Base-by-base conservation (phyloP, 1,140 invertebrate species). In the Drosophila mojavensis region DNA sequence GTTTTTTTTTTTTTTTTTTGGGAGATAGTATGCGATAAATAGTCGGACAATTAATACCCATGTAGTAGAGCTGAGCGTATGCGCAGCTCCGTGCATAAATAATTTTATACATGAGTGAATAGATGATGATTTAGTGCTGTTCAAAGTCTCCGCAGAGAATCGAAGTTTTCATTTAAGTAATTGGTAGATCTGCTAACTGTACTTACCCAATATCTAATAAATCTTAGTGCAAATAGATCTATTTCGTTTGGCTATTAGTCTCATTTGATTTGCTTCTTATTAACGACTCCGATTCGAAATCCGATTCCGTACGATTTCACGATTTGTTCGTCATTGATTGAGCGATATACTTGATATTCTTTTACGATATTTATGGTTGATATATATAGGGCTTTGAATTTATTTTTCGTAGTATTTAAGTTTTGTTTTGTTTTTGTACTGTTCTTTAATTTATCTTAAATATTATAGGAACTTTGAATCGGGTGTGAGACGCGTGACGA, bases 401-500 rank as follows among this genome's bases (percentile, higher is more conserved):
- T 79, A 39, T 55, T 24, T 51, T 64, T 5, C 28, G 28, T 68
- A 39, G 28, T 60, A 48, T 33, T 33, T 64, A 39, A 45, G 59
- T 64, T 63, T 50, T 53, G 24, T 17, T 50, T 60, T 62, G 43
- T 55, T 60, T 89, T 86, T 80, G 73, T 89, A 80, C 84, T 78
- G 33, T 68, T 71, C 75, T 72, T 61, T 61, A 33, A 15, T 55
- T 70, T 76, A 79, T 48, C 68, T 86, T 86, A 86, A 73, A 75
- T 75, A 58, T 82, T 86, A 88, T 89, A 88, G 84, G 84, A 88
- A 89, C 84, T 88, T 84, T 75, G 10, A 78, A 73, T 78, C 77
- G 66, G 77, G 50, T 39, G 73, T 54, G 74, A 66, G 50, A 39
- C 36, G 63, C 58, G 55, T 69, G 48, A 63, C 48, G 67, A 71